Evolutionary conservation across 2,888 invertebrate species (phyloP).

Genomic region (Acrobasis repandana): DNA sequence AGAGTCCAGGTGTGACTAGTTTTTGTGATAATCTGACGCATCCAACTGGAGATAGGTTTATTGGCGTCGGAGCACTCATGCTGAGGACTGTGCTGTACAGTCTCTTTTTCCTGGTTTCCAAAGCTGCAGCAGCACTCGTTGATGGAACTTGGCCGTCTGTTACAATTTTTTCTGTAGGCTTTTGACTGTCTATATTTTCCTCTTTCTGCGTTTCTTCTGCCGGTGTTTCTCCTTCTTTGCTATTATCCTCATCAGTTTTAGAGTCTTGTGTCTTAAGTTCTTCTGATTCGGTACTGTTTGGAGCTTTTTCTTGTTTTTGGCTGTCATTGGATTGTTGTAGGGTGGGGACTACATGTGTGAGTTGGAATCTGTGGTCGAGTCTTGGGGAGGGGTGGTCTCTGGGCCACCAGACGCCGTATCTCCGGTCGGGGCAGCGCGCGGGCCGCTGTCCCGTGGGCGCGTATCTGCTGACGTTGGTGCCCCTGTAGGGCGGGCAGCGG

Average conservation of each 20-base stretch:
- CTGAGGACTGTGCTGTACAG: conserved; percentile 81
- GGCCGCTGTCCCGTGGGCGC: conserved; percentile 69
- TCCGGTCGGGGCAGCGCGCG: conserved; percentile 57
- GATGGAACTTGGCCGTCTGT: conserved; percentile 59
- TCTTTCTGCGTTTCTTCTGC: conserved; percentile 36
- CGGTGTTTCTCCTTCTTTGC: conserved; percentile 33
- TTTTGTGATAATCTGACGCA: conserved; percentile 67
- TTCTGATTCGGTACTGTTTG: conserved; percentile 38
- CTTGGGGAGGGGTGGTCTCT: conserved; percentile 58
- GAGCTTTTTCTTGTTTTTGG: conserved; percentile 33
- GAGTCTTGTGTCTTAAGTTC: conserved; percentile 37
- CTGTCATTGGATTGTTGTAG: conserved; percentile 27
- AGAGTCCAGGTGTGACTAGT: conserved; percentile 62
- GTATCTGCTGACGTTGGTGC: conserved; percentile 70
- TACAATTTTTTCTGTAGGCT: conserved; percentile 44
- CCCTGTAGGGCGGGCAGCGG: conserved; percentile 67
- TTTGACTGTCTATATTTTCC: conserved; percentile 44
- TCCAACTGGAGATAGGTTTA: conserved; percentile 53
- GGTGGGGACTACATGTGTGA: conserved; percentile 38
- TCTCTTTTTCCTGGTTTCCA: conserved; percentile 68
- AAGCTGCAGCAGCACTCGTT: conserved; percentile 60
- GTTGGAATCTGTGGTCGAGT: conserved; percentile 53
- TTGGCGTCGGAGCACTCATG: conserved; percentile 66
- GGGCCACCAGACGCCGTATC: conserved; percentile 69
- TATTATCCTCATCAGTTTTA: conserved; percentile 37